Evolutionary conservation across 2,113 vertebrate species (phyloP), one percentile per base, ranked within the genome.

Genomic region (Engraulis encrasicolus): DNA sequence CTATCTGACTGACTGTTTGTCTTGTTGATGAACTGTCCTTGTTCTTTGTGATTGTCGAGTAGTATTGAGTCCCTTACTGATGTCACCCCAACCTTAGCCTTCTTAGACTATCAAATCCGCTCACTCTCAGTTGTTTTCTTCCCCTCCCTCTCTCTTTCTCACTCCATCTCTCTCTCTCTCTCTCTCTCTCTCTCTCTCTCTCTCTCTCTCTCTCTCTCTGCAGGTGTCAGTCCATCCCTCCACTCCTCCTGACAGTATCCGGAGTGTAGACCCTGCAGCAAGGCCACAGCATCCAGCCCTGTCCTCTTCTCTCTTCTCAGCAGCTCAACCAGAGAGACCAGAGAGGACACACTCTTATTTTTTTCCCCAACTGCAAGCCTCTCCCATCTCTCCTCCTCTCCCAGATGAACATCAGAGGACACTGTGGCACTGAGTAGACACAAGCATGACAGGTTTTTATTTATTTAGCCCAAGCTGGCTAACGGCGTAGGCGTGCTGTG

Each of bases 211-310:
- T 34, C 34, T 81, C 34, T 81, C 23, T 50, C 40, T 36, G n/a
- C 49, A 50, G 18, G 12, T 79, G 78, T 79, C 83, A 66, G 74
- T 45, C 49, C 37, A n/a, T 83, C 36, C 58, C 50, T 52, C 77
- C 45, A 38, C 34, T 50, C 54, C 71, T 27, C 81, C 40, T 54
- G 27, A n/a, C 38, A n/a, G 37, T 23, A 40, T 27, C 52, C 38
- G 50, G 20, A 78, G 37, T 23, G 79, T 49, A 52, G 85, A 52
- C 6, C 52, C 18, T 23, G 50, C 49, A 38, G 14, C 38, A 40
- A 45, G 45, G 71, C 50, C 61, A 20, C 7, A 1, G 7, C 45
- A 17, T 81, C 20, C 80, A 50, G 38, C 78, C 40, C 40, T 45
- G 40, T 71, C n/a, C 19, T 20, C 19, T n/a, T 66, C n/a, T 34